phyloP scores from a whole-genome alignment of 1,140 invertebrate species.

The Oppia nitens region DNA sequence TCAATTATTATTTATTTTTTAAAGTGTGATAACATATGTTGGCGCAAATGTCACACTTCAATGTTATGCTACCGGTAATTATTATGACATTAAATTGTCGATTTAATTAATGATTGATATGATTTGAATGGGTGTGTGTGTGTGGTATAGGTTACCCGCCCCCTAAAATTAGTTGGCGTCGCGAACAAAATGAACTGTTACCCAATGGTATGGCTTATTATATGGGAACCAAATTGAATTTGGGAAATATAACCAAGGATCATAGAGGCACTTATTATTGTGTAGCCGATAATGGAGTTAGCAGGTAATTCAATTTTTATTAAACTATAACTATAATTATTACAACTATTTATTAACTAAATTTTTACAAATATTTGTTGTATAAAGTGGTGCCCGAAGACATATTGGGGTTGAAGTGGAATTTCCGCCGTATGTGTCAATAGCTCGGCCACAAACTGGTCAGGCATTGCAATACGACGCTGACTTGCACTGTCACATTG shows the following conservation, averaged over 20 bases:
- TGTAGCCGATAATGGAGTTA: constrained; percentile 69
- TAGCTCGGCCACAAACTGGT: constrained; percentile 33
- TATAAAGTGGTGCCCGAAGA: constrained; percentile 54
- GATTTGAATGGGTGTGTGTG: constrained; percentile 8
- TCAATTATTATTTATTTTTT: too few relatives aligned
- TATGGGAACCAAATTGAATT: constrained; percentile 54
- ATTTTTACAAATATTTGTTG: too few relatives aligned
- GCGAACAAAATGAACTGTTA: constrained; percentile 79
- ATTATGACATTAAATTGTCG: constrained; percentile 28
- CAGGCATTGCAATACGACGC: constrained; percentile 80
- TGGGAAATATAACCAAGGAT: constrained; percentile 51
- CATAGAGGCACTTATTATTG: constrained; percentile 83
- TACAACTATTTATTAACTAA: too few relatives aligned
- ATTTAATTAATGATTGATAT: constrained; percentile 16
- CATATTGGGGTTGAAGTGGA: constrained; percentile 79
- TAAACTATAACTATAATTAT: too few relatives aligned
- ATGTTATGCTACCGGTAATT: constrained; percentile 57
- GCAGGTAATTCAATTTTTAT: too few relatives aligned
- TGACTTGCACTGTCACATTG: constrained; percentile 77
- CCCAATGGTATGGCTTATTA: constrained; percentile 47
- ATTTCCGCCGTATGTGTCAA: constrained; percentile 56
- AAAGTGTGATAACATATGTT: constrained; percentile 59
- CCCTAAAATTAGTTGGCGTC: constrained; percentile 70
- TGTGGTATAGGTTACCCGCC: constrained; percentile 40
- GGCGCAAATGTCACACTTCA: constrained; percentile 57